Evolutionary conservation across 2,888 invertebrate genomes (phyloP).

Genomic region (Laspeyria flexula): DNA sequence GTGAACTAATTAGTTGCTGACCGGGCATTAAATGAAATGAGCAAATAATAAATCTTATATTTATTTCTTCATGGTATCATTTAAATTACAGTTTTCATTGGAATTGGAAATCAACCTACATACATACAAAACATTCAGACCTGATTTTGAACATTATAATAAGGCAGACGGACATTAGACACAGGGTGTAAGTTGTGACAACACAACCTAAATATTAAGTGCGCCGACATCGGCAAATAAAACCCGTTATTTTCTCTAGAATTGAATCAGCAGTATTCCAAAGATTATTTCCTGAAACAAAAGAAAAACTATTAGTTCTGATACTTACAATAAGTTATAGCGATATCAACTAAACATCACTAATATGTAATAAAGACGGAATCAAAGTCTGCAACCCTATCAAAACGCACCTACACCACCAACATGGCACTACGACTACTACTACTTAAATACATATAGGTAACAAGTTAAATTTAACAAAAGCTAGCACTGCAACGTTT

Average conservation of each 20-base stretch:
- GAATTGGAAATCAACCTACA: constrained; percentile 74
- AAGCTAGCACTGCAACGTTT: too few species aligned
- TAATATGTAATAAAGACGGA: too few species aligned
- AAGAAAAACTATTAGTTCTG: constrained; percentile 8
- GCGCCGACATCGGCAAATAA: constrained; percentile 45
- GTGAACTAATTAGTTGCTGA: constrained; percentile 31
- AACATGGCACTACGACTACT: too few species aligned
- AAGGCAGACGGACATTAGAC: constrained; percentile 67
- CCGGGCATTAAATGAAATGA: constrained; percentile 70
- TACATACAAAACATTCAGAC: constrained; percentile 72
- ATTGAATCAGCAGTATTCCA: constrained; percentile 38
- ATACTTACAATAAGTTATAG: background rate
- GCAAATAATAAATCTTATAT: constrained; percentile 75
- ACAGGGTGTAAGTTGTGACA: constrained; percentile 39
- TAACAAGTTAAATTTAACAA: too few species aligned
- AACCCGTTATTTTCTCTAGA: constrained; percentile 60
- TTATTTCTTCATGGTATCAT: constrained; percentile 70
- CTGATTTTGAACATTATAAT: constrained; percentile 66
- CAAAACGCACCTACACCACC: too few species aligned
- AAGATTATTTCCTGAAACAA: constrained; percentile 76
- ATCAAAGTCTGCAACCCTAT: too few species aligned
- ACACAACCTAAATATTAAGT: constrained; percentile 48
- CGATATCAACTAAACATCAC: background rate
- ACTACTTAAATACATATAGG: too few species aligned
- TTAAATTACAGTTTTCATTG: constrained; percentile 74